Evolutionary conservation across 2,113 vertebrate species (phyloP).

Genomic region (Typhlomys cinereus): DNA sequence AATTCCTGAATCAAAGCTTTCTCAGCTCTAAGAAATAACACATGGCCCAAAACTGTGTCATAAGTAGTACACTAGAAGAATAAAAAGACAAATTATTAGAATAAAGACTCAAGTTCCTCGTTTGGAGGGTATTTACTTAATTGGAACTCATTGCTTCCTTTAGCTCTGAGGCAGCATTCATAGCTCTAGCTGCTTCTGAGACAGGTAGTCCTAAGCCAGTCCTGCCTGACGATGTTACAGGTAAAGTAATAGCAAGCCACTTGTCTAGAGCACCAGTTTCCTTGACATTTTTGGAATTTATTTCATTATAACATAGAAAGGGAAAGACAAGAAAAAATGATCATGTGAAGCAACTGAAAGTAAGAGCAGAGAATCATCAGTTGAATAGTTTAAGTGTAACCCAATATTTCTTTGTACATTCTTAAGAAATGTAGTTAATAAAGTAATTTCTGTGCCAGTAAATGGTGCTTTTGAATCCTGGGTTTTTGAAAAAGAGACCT

Average conservation of each 20-base stretch:
- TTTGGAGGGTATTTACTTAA: background rate
- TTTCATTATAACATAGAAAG: background rate
- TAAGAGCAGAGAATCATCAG: background rate
- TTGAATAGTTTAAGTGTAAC: background rate
- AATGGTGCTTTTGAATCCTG: background rate
- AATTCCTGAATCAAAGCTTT: background rate
- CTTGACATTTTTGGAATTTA: background rate
- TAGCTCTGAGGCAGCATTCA: background rate
- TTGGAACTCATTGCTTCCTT: background rate
- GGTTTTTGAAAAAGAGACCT: background rate
- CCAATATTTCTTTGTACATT: background rate
- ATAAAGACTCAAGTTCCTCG: background rate
- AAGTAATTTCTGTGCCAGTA: background rate
- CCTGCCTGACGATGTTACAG: background rate
- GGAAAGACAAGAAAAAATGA: background rate
- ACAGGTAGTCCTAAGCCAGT: background rate
- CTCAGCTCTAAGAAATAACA: background rate
- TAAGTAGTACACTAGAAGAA: background rate
- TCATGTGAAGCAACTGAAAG: background rate
- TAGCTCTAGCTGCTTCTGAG: background rate
- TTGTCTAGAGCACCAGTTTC: background rate
- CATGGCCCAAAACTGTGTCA: background rate
- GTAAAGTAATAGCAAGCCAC: background rate
- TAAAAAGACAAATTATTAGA: background rate
- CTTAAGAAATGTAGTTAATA: background rate